phyloP scores from a whole-genome alignment of 2,113 vertebrate genomes.

The Noctilio leporinus region DNA sequence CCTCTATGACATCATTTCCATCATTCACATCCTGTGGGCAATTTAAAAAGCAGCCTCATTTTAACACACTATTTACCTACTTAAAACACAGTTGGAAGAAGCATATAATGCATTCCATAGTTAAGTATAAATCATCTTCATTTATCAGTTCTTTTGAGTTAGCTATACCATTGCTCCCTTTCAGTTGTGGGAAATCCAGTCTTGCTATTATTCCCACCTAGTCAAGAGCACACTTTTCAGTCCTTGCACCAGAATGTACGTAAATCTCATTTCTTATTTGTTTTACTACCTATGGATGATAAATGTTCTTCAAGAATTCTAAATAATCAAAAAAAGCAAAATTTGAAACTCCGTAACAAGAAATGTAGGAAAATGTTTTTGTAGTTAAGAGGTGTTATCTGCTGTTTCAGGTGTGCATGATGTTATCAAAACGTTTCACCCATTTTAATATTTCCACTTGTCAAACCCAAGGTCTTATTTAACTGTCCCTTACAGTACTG shows the following conservation, averaged over 20 bases:
- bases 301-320: background rate
- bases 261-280: background rate
- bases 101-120: background rate
- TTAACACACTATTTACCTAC: background rate
- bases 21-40: background rate
- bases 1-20: background rate
- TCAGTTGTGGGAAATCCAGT: background rate
- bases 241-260: background rate
- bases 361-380: background rate
- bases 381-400: constrained; percentile 51
- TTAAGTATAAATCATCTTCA: constrained; percentile 6
- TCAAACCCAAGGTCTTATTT: constrained; percentile 34
- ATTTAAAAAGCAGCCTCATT: background rate
- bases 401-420: background rate
- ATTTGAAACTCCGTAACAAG: background rate
- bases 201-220: background rate
- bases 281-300: constrained; percentile 10
- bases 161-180: background rate
- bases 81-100: background rate
- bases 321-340: background rate
- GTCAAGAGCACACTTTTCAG: background rate
- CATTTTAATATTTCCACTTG: constrained; percentile 9
- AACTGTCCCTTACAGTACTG: background rate
- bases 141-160: background rate
- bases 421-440: constrained; percentile 48